These are phyloP conservation scores for Lutjanus campechanus DNA, from an alignment of 2,797 vertebrate species.

Conservation along the genomic window DNA sequence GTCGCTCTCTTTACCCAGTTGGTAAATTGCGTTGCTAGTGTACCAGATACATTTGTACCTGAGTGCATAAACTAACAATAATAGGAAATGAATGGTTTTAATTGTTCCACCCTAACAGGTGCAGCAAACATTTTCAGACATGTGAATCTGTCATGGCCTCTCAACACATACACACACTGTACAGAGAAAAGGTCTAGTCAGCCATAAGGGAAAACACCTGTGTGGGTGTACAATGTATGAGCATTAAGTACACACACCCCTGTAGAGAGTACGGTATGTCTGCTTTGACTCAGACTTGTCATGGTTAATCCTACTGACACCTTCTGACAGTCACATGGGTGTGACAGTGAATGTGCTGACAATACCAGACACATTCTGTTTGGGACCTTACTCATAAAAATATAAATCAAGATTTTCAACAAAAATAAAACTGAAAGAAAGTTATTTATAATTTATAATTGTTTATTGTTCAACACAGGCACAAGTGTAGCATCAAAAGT, in stretches of 20 bases:
- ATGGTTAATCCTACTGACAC: background rate
- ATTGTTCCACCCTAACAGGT: background rate
- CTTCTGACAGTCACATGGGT: background rate
- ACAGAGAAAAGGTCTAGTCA: constrained; percentile 6
- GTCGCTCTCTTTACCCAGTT: background rate
- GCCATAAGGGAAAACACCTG: constrained; percentile 2
- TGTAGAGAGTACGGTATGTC: background rate
- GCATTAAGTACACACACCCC: background rate
- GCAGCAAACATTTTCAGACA: background rate
- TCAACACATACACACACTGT: constrained; percentile 1
- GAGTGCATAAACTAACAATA: background rate
- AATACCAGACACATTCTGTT: background rate
- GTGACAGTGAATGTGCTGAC: background rate
- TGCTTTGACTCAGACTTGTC: background rate
- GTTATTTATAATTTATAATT: too few species aligned
- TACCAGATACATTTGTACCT: background rate
- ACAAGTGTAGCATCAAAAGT: background rate
- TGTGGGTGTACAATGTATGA: background rate
- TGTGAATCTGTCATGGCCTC: background rate
- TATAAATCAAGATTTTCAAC: background rate
- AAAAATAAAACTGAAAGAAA: background rate
- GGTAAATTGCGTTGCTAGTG: background rate
- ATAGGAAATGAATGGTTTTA: background rate
- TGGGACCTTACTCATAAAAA: background rate
- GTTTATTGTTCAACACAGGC: background rate